Conservation (phyloP, 1,140 invertebrate species). For the Drosophila novamexicana region DNA sequence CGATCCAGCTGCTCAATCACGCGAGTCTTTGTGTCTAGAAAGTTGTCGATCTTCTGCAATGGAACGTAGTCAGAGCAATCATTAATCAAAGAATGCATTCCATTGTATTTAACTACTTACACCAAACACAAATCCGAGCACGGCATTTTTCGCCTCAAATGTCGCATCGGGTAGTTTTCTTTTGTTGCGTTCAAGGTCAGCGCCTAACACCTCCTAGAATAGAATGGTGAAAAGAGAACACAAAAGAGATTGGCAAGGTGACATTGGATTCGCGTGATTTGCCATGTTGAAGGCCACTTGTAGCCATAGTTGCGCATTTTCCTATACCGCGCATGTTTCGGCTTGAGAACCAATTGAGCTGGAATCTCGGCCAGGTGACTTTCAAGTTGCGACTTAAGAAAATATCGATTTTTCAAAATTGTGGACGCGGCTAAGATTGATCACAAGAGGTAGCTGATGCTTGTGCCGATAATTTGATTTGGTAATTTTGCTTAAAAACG, state of each 20-base stretch:
- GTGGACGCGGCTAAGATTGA: no score
- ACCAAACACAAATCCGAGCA: conserved; percentile 91
- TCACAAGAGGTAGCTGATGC: no score
- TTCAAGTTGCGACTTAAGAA: no score
- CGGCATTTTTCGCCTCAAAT: conserved; percentile 90
- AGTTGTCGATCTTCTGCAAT: conserved; percentile 90
- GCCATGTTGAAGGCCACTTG: background rate
- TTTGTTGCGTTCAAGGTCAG: conserved; percentile 87
- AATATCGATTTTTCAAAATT: no score
- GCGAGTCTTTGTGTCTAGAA: conserved; percentile 90
- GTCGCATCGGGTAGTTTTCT: conserved; percentile 89
- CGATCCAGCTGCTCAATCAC: conserved; percentile 88
- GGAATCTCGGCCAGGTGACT: conserved; percentile 5
- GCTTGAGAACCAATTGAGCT: no score
- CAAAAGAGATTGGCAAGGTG: conserved; percentile 31
- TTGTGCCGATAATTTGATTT: no score
- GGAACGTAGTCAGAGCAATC: background rate
- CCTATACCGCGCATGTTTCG: no score
- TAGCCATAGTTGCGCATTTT: conserved; percentile 4
- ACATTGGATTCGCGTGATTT: conserved; percentile 2
- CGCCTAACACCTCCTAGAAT: conserved; percentile 76
- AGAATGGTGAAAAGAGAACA: conserved; percentile 24
- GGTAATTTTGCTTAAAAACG: no score
- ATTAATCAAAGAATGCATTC: conserved; percentile 10
- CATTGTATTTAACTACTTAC: conserved; percentile 86